Evolutionary conservation across 2,113 vertebrate genomes (phyloP), one percentile per base, ranked within the genome.

Genomic region (Lampris megalopsis): DNA sequence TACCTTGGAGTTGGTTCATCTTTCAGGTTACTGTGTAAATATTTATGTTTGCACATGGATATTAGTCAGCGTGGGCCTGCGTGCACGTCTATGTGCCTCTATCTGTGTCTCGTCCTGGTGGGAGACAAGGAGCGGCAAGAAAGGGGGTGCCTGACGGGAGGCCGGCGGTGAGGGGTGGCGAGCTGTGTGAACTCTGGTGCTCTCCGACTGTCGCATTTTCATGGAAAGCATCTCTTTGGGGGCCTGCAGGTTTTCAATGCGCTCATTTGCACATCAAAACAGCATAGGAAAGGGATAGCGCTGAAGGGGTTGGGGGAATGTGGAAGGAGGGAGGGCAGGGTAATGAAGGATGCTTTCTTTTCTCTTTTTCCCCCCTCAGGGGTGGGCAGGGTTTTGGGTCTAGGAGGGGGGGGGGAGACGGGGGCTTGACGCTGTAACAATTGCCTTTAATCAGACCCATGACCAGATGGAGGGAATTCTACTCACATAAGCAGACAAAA

Each of bases 201-300:
- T 85, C 91, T 84, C 74, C 87, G 86, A 93, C 91, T 87, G 83
- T 77, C 3, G 84, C 92, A 92, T 94, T 94, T 94, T 95, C 93
- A 94, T 94, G 94, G 93, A 93, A 94, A 94, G 90, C 92, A 81
- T 91, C 91, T 93, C 92, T 94, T 94, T 92, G 75, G 89, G 91
- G 89, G 91, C 90, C 87, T 90, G 92, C 89, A 92, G 94, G 91
- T 92, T 94, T 93, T 94, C 93, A 95, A 94, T 94, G 65, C 11
- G 24, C 92, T 95, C 93, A 95, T 95, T 95, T 94, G 91, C 94
- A 95, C 94, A 94, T 94, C 93, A 94, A 94, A 94, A 94, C 91
- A 84, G 78, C 85, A 74, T 83, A 90, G 90, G 92, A 94, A 94
- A 93, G 91, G 92, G 92, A 94, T 93, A 93, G 94, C 89, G 89